Percentiles rank a stretch among this genome's conserved stretches.
Conservation (phyloP, 2,113 vertebrate species). For the Sapayoa aenigma region DNA sequence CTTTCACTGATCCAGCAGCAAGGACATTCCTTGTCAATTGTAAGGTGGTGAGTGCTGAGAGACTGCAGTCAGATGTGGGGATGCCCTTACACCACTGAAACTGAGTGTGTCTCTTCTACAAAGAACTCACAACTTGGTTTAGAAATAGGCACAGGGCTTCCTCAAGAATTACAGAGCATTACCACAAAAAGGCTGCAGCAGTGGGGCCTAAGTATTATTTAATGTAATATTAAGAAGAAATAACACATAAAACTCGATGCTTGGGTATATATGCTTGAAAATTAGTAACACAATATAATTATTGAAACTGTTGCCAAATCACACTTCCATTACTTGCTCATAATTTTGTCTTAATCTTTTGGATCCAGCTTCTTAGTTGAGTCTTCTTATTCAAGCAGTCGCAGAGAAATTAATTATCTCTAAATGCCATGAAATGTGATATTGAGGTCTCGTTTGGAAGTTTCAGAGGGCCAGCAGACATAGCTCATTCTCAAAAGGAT, state of each 20-base stretch:
- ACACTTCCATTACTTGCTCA: constrained; percentile 1
- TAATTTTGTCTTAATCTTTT: constrained; percentile 47
- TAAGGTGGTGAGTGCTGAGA: not conserved
- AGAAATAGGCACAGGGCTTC: not conserved
- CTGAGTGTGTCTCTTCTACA: not conserved
- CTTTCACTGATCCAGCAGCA: not conserved
- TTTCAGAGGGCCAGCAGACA: not conserved
- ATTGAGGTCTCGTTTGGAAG: not conserved
- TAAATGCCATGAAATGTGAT: constrained; percentile 19
- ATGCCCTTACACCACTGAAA: not conserved
- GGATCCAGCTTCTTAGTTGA: constrained; percentile 2
- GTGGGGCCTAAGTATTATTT: not conserved
- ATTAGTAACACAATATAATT: constrained; percentile 10
- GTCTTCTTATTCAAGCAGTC: constrained; percentile 52
- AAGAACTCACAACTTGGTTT: not conserved
- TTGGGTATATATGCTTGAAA: not conserved
- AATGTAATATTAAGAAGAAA: not conserved
- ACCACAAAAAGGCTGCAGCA: not conserved
- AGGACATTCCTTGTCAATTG: not conserved
- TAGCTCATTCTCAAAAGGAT: not conserved
- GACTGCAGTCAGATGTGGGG: not conserved
- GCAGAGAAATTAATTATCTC: constrained; percentile 63
- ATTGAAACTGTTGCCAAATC: constrained; percentile 46
- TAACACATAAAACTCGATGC: not conserved
- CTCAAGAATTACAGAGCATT: not conserved